Evolutionary conservation across 2,888 invertebrate species (phyloP).

Genomic region (Reticulitermes lucifugus): DNA sequence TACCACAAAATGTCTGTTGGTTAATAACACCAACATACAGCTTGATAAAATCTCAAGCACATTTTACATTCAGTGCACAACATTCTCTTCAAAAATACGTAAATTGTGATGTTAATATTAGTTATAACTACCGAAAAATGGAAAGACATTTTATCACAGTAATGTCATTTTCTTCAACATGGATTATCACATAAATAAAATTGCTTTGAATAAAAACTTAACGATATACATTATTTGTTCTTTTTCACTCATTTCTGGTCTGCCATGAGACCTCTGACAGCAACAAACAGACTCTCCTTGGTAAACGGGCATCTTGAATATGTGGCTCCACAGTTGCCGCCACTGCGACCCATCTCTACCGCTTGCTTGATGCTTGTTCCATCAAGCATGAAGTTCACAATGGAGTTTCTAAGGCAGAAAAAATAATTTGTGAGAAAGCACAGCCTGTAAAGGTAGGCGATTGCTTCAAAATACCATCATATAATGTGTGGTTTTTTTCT

Average conservation of each 20-base stretch:
- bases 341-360: slow-evolving; percentile 72
- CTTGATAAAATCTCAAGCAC: too few relatives aligned
- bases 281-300: slow-evolving; percentile 59
- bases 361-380: slow-evolving; percentile 80
- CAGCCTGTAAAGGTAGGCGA: too few relatives aligned
- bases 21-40: too few relatives aligned
- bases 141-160: too few relatives aligned
- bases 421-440: too few relatives aligned
- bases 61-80: too few relatives aligned
- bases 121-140: too few relatives aligned
- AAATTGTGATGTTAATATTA: too few relatives aligned
- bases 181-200: not conserved
- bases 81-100: too few relatives aligned
- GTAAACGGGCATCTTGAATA: slow-evolving; percentile 78
- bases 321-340: slow-evolving; percentile 70
- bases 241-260: not conserved
- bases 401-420: slow-evolving; percentile 69
- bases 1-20: too few relatives aligned
- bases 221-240: not conserved
- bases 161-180: not conserved
- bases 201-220: not conserved
- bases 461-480: too few relatives aligned
- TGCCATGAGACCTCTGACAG: slow-evolving; percentile 43
- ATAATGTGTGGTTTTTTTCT: too few relatives aligned
- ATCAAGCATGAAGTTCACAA: slow-evolving; percentile 76